Base-by-base conservation (phyloP, 2,888 invertebrate species). In the Celastrina argiolus region DNA sequence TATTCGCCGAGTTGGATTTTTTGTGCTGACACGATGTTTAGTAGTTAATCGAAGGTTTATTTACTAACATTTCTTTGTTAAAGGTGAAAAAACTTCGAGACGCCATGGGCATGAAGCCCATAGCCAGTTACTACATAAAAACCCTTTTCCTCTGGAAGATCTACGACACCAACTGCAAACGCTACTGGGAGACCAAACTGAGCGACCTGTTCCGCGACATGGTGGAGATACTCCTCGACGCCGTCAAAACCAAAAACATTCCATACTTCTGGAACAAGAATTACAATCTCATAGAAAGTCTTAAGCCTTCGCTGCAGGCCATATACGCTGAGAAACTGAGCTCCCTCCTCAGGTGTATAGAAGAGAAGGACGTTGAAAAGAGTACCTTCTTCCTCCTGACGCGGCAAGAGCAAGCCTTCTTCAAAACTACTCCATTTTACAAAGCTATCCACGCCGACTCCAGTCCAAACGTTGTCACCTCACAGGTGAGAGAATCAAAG, bases 51-150 rank as follows among this genome's bases (percentile, higher is more conserved):
- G n/a, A n/a, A n/a, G n/a, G n/a, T n/a, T n/a, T n/a, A n/a, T n/a
- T n/a, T n/a, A n/a, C n/a, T n/a, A n/a, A n/a, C n/a, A n/a, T 16
- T 26, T n/a, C 18, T 34, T 68, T 64, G 39, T 79, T 76, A 12
- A 75, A 88, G 88, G 73, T 88, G 2, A 88, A 93, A 83, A 93
- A 92, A 81, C 73, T 93, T 8, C 83, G 92, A 7, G 92, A 92
- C 71, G 79, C 78, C 0, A 78, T 86, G 1, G 76, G 83, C 2
- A 84, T 92, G 81, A 81, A 84, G 61, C 77, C 74, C 0, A 85
- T 93, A 42, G 89, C 92, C 0, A 93, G 93, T 70, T 93, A 93
- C 74, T 93, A 91, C 73, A 92, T 93, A 56, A 93, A 93, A 75
- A 93, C 92, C 0, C 73, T 93, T 2, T 91, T 91, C 70, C 78